These are phyloP conservation scores for Aphaenogaster rudis DNA, from an alignment of 1,140 invertebrate species.

Conservation along the genomic window DNA sequence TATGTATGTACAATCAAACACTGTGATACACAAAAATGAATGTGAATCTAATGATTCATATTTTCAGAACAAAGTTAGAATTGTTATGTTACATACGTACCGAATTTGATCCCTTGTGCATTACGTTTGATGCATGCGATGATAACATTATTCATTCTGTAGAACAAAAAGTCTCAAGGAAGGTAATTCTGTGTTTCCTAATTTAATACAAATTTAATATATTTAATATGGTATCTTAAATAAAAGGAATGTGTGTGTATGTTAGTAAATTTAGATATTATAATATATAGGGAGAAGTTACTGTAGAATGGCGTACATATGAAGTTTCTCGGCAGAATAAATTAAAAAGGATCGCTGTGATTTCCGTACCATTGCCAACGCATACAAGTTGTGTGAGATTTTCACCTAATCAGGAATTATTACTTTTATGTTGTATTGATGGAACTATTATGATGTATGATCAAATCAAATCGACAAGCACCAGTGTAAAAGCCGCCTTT, in stretches of 20 bases:
- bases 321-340: conserved; percentile 90
- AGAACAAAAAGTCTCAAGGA: conserved; percentile 92
- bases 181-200: conserved; percentile 81
- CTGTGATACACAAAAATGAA: neutral
- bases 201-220: conserved; percentile 24
- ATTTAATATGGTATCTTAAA: neutral
- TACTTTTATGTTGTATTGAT: conserved; percentile 92
- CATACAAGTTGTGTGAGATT: conserved; percentile 90
- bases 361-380: conserved; percentile 91
- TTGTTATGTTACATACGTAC: conserved; percentile 90
- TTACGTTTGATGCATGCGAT: conserved; percentile 90
- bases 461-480: conserved; percentile 89
- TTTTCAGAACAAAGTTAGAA: conserved; percentile 88
- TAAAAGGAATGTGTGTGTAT: conserved; percentile 2
- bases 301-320: conserved; percentile 91
- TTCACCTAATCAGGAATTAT: conserved; percentile 91
- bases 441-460: conserved; percentile 92
- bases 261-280: neutral
- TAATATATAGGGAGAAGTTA: conserved; percentile 89
- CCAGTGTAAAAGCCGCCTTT: conserved; percentile 89
- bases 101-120: conserved; percentile 91
- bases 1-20: neutral
- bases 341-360: conserved; percentile 90
- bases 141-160: conserved; percentile 91
- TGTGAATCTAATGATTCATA: conserved; percentile 47